Conservation (phyloP, 1,140 invertebrate species). For the Leptopilina clavipes region DNA sequence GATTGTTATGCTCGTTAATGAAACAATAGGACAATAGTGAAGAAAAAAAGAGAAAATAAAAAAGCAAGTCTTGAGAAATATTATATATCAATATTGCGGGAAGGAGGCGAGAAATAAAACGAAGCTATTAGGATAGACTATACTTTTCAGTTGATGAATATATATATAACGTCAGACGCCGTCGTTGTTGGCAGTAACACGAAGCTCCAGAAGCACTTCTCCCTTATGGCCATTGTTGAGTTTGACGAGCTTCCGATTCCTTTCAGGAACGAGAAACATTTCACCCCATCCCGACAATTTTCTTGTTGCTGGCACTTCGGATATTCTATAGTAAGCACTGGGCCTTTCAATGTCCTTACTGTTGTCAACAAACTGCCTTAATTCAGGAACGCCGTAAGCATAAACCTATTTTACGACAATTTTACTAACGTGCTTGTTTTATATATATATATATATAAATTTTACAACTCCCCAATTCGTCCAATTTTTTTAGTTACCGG, state of each 20-base stretch:
- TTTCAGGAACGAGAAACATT: conserved; percentile 55
- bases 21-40: too few relatives aligned
- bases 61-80: background rate
- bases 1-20: too few relatives aligned
- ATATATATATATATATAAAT: conserved; percentile 3
- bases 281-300: conserved; percentile 53
- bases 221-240: conserved; percentile 62
- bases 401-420: conserved; percentile 47
- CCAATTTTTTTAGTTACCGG: too few relatives aligned
- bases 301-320: conserved; percentile 55
- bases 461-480: too few relatives aligned
- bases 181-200: conserved; percentile 66
- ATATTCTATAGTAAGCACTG: conserved; percentile 56
- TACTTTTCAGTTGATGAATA: background rate
- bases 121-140: conserved; percentile 6
- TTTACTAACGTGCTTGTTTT: background rate
- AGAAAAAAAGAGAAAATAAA: background rate
- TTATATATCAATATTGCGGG: conserved; percentile 23
- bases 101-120: conserved; percentile 10
- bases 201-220: conserved; percentile 67
- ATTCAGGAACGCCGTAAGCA: conserved; percentile 49
- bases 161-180: conserved; percentile 35
- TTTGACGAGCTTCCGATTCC: conserved; percentile 60
- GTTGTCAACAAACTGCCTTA: conserved; percentile 51
- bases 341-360: conserved; percentile 56